phyloP scores from a whole-genome alignment of 1,140 invertebrate genomes.

The Phortica variegata region DNA sequence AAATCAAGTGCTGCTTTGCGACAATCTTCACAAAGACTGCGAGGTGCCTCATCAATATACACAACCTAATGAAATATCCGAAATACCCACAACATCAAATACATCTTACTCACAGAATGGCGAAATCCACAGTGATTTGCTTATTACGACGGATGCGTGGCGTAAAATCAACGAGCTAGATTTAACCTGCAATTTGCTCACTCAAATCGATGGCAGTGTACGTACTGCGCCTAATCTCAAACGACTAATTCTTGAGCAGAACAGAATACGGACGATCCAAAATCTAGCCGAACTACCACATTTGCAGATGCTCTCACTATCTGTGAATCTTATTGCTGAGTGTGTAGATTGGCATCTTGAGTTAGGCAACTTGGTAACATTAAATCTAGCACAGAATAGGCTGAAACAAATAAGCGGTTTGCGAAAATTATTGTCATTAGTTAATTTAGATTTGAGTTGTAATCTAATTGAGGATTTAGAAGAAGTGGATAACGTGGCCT shows the following conservation, averaged over 20 bases:
- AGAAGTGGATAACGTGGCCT: slow-evolving; percentile 77
- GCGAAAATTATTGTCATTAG: slow-evolving; percentile 80
- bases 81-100: slow-evolving; percentile 22
- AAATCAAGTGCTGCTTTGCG: slow-evolving; percentile 75
- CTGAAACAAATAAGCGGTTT: slow-evolving; percentile 76
- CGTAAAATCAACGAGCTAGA: slow-evolving; percentile 68
- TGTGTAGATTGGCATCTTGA: slow-evolving; percentile 79
- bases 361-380: slow-evolving; percentile 82
- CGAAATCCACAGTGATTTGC: slow-evolving; percentile 9
- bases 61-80: too few species aligned
- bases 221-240: slow-evolving; percentile 76
- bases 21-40: slow-evolving; percentile 67
- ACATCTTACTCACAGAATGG: not conserved
- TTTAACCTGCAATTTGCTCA: slow-evolving; percentile 78
- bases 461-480: slow-evolving; percentile 80
- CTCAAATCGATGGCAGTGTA: slow-evolving; percentile 76
- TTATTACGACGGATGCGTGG: slow-evolving; percentile 60
- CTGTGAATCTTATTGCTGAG: slow-evolving; percentile 71
- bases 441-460: slow-evolving; percentile 81
- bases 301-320: slow-evolving; percentile 74
- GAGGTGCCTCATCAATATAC: slow-evolving; percentile 18
- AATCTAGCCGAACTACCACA: slow-evolving; percentile 78
- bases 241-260: slow-evolving; percentile 72
- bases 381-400: slow-evolving; percentile 87
- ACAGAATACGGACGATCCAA: slow-evolving; percentile 72